phyloP scores from a whole-genome alignment of 2,113 vertebrate species.

The Regulus satrapa region DNA sequence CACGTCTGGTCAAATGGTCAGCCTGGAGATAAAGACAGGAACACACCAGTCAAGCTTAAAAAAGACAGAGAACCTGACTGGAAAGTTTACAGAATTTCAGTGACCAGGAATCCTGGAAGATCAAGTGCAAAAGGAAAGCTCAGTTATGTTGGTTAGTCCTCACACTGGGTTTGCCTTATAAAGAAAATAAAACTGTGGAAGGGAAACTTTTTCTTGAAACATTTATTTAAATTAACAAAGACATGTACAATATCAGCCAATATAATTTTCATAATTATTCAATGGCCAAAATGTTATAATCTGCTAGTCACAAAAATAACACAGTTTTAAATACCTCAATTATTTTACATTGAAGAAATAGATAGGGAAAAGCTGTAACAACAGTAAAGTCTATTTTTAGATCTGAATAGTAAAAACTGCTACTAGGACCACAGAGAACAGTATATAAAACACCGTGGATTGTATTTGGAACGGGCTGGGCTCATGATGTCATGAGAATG shows the following conservation, averaged over 20 bases:
- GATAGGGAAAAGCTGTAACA: background rate
- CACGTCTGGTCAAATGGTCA: slow-evolving; percentile 85
- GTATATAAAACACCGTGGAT: background rate
- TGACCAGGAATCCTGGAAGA: background rate
- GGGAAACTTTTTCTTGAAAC: background rate
- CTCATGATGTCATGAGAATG: background rate
- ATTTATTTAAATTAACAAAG: background rate
- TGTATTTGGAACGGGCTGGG: background rate
- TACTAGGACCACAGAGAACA: background rate
- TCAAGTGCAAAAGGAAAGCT: background rate
- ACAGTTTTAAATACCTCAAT: background rate
- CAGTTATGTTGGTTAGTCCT: background rate
- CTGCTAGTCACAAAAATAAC: background rate
- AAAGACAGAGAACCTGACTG: background rate
- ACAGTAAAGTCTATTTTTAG: background rate
- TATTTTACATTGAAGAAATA: background rate
- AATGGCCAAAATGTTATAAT: background rate
- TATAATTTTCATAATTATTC: background rate
- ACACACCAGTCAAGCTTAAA: background rate
- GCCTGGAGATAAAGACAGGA: slow-evolving; percentile 71
- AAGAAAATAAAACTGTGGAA: background rate
- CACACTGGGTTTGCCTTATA: background rate
- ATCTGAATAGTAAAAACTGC: background rate
- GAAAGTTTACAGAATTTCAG: background rate
- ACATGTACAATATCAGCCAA: background rate